Evolutionary conservation across 2,113 vertebrate genomes (phyloP).

Genomic region (Fregetta grallaria): DNA sequence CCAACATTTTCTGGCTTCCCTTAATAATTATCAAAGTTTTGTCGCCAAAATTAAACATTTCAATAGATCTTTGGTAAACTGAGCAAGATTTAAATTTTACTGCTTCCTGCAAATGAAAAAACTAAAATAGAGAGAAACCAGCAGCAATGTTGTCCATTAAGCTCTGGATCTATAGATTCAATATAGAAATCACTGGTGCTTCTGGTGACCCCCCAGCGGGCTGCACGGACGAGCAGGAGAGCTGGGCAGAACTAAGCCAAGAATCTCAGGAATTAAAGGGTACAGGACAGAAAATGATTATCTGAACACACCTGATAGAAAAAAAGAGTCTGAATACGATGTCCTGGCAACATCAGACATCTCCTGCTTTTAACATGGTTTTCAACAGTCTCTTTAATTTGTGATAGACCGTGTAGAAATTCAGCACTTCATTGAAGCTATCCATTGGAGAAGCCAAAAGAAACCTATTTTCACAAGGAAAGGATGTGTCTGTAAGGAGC

Average conservation of each 20-base stretch:
- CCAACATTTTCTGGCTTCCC: not conserved
- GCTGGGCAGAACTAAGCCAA: not conserved
- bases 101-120: not conserved
- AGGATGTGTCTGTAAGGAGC: not conserved
- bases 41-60: not conserved
- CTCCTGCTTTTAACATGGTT: not conserved
- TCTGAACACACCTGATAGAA: not conserved
- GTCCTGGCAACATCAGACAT: not conserved
- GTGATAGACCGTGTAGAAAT: not conserved
- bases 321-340: not conserved
- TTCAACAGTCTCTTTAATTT: not conserved
- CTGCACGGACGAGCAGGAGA: rapidly evolving
- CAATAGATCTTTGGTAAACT: not conserved
- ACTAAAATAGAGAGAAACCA: not conserved
- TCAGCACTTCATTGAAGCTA: not conserved
- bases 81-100: not conserved
- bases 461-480: not conserved
- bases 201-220: not conserved
- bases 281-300: not conserved
- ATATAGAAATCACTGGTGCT: not conserved
- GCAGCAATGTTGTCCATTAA: not conserved
- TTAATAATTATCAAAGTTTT: not conserved
- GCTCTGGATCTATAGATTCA: not conserved
- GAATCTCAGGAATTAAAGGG: not conserved
- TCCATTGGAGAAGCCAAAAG: not conserved